phyloP scores from a whole-genome alignment of 2,888 invertebrate species.

The Mongoloraphidia duomilia region DNA sequence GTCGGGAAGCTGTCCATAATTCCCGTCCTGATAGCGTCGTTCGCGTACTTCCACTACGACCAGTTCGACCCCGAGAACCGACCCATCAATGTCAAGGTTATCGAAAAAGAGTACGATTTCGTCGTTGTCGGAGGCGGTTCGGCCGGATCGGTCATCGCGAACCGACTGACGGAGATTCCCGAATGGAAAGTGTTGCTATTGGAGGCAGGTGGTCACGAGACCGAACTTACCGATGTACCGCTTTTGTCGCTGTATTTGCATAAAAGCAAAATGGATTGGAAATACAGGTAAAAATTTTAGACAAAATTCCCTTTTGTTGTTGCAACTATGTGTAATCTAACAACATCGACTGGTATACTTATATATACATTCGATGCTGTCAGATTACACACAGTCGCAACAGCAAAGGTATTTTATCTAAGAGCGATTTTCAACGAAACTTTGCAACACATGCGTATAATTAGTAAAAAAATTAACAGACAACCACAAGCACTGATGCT shows the following conservation, averaged over 20 bases:
- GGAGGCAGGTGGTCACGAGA: conserved; percentile 80
- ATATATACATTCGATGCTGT: no score
- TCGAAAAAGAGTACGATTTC: conserved; percentile 66
- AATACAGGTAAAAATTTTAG: conserved; percentile 58
- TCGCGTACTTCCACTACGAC: conserved; percentile 76
- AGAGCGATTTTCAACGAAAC: no score
- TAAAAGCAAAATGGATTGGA: conserved; percentile 84
- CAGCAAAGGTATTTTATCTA: no score
- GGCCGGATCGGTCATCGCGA: conserved; percentile 72
- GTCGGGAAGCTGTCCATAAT: conserved; percentile 58
- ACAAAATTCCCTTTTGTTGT: no score
- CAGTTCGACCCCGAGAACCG: conserved; percentile 72
- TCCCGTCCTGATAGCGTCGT: conserved; percentile 57
- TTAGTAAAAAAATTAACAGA: no score
- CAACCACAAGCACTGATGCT: no score
- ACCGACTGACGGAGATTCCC: conserved; percentile 60
- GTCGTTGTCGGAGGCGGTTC: conserved; percentile 72
- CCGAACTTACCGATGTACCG: conserved; percentile 75
- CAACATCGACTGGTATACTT: no score
- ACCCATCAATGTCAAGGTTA: conserved; percentile 50
- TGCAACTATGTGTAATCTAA: no score
- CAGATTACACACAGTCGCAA: no score
- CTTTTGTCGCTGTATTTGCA: conserved; percentile 76
- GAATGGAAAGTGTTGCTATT: conserved; percentile 66
- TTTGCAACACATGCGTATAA: no score